Evolutionary conservation across 2,888 invertebrate species (phyloP).

Genomic region (Ornithoptera alexandrae): DNA sequence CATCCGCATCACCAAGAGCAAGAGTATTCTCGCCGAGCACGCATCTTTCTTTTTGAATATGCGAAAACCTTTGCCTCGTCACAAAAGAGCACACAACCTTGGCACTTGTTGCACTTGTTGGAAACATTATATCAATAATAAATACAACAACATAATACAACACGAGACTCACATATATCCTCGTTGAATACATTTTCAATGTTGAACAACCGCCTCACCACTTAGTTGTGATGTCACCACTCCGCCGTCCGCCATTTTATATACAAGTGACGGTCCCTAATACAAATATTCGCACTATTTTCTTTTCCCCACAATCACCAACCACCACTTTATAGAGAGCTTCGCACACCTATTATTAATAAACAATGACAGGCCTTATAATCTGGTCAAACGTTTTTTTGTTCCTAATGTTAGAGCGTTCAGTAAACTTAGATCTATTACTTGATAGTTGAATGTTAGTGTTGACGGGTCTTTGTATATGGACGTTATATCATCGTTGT

Average conservation of each 20-base stretch:
- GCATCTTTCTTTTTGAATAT: too few relatives aligned
- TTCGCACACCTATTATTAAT: not conserved
- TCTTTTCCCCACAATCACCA: constrained; percentile 29
- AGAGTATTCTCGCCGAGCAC: too few relatives aligned
- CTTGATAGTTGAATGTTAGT: constrained; percentile 1
- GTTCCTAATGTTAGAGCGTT: constrained; percentile 1
- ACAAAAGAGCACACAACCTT: too few relatives aligned
- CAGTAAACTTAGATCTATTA: constrained; percentile 32
- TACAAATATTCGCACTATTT: constrained; percentile 41
- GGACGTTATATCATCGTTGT: constrained; percentile 20
- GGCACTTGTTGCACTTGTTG: not conserved
- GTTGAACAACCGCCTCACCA: constrained; percentile 46
- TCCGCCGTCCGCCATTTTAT: constrained; percentile 54
- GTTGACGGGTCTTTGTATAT: constrained; percentile 1
- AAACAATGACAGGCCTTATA: constrained; percentile 8
- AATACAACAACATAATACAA: too few relatives aligned
- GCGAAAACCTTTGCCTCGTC: too few relatives aligned
- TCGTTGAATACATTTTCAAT: constrained; percentile 63
- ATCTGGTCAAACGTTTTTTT: constrained; percentile 13
- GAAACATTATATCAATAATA: constrained; percentile 22
- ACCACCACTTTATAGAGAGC: constrained; percentile 1
- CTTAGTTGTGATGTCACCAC: constrained; percentile 63
- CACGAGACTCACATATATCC: constrained; percentile 65
- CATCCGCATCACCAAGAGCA: too few relatives aligned
- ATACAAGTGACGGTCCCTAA: constrained; percentile 57